Evolutionary conservation across 2,888 invertebrate species (phyloP).

Genomic region (Dermolepida albohirtum): DNA sequence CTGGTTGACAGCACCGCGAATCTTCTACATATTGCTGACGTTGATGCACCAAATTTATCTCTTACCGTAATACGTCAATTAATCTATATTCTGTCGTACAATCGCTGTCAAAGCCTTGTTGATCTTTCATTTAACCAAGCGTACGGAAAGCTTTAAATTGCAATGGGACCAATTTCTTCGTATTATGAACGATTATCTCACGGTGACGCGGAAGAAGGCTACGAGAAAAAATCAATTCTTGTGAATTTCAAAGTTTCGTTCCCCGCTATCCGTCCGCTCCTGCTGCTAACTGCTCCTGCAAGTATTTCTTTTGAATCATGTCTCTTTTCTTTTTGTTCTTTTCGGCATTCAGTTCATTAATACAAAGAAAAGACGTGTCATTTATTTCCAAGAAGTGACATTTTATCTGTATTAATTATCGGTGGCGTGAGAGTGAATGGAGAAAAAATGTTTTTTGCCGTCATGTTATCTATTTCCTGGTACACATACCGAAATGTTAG

Average conservation of each 20-base stretch:
- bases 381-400: constrained; percentile 41
- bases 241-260: constrained; percentile 6
- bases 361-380: constrained; percentile 35
- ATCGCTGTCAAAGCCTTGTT: constrained; percentile 45
- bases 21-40: constrained; percentile 34
- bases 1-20: constrained; percentile 23
- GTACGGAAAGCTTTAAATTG: constrained; percentile 24
- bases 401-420: constrained; percentile 43
- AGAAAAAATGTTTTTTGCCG: constrained; percentile 5
- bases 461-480: constrained; percentile 14
- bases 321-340: constrained; percentile 11
- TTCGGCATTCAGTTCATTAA: constrained; percentile 39
- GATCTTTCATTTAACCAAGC: constrained; percentile 45
- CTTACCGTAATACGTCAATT: constrained; percentile 44
- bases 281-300: not conserved
- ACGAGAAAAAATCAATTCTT: constrained; percentile 13
- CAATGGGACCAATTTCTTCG: constrained; percentile 21
- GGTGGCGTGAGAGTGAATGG: not conserved
- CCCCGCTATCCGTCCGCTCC: not conserved
- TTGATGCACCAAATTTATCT: constrained; percentile 37
- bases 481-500: too few species aligned
- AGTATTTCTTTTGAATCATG: not conserved
- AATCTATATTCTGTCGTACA: constrained; percentile 44
- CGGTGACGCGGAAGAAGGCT: not conserved
- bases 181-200: constrained; percentile 32